phyloP scores from a whole-genome alignment of 2,888 invertebrate species.

The Theretra japonica region DNA sequence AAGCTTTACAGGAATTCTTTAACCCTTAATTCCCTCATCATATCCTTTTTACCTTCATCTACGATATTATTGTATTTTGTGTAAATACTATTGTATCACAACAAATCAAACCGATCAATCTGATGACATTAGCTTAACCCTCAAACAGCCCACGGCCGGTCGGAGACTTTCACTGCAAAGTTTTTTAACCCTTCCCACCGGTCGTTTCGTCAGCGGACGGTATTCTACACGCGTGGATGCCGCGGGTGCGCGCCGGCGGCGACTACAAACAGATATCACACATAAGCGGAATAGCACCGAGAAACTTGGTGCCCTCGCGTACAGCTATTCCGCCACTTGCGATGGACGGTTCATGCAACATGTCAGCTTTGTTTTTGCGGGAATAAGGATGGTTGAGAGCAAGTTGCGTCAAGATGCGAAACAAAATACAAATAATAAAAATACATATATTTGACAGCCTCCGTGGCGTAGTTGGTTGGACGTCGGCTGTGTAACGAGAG shows the following conservation, averaged over 20 bases:
- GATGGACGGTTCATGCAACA: slow-evolving; percentile 67
- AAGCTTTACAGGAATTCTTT: too few relatives aligned
- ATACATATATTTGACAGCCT: too few relatives aligned
- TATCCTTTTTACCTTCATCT: too few relatives aligned
- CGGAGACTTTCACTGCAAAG: slow-evolving; percentile 33
- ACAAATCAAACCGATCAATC: not conserved
- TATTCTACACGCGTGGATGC: slow-evolving; percentile 52
- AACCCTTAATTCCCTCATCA: too few relatives aligned
- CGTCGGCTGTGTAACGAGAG: too few relatives aligned
- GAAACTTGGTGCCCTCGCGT: slow-evolving; percentile 68
- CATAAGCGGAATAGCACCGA: slow-evolving; percentile 74
- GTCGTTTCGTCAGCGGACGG: slow-evolving; percentile 55
- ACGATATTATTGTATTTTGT: too few relatives aligned
- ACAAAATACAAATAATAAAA: too few relatives aligned
- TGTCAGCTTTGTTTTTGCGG: slow-evolving; percentile 30
- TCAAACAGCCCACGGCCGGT: slow-evolving; percentile 33
- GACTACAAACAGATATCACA: slow-evolving; percentile 72
- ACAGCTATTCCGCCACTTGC: slow-evolving; percentile 77
- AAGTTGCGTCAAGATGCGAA: not conserved
- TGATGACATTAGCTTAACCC: slow-evolving; percentile 28
- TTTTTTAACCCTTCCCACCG: slow-evolving; percentile 29
- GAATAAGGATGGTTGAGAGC: not conserved
- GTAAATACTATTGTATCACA: too few relatives aligned
- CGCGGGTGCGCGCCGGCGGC: slow-evolving; percentile 64
- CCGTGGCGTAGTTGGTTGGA: too few relatives aligned